Evolutionary conservation across 1,140 invertebrate genomes (phyloP), one percentile per base, ranked within the genome.

Genomic region (Proctacanthus coquilletti): DNA sequence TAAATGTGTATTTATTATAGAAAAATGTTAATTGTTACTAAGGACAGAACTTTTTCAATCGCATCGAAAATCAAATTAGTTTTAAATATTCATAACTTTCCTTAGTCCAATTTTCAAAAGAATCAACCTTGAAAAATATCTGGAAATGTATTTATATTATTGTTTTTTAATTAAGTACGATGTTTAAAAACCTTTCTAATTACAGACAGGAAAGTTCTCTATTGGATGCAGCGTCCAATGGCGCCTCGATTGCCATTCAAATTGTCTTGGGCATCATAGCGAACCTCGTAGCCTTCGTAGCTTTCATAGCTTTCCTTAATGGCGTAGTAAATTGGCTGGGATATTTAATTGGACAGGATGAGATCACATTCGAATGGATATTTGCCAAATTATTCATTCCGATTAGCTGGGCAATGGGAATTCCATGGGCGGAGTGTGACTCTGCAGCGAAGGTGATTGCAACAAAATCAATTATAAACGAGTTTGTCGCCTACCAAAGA

Each of bases 251-350:
- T 36, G 86, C 80, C 2, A 76, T 89, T 11, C 68, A 75, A n/a
- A 62, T 97, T 4, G 74, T 96, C 2, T 66, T 84, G 3, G 84
- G 84, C 38, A 92, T 98, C 41, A 74, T 84, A 11, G 87, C 88
- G 3, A 95, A 92, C 52, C 64, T 98, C 2, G 79, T 97, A 8
- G 89, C 89, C 0, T 94, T 95, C 52, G 71, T 97, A 1, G 75
- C 89, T 0, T 75, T 91, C 42, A 62, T 96, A 2, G 71, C 79
- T 1, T 89, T 95, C 52, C 42, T 91, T 0, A 87, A 96, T 58
- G 72, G 70, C 3, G 42, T 87, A 0, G 57, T 95, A 1, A 69
- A 65, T 5, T 97, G 88, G 81, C 61, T 82, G 33, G 86, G 85
- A 2, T 59, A 52, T 0, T 56, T 93, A 9, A 71, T 94, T 10